These are phyloP conservation scores for Anoplius nigerrimus DNA, from an alignment of 2,888 invertebrate species.

Conservation along the genomic window DNA sequence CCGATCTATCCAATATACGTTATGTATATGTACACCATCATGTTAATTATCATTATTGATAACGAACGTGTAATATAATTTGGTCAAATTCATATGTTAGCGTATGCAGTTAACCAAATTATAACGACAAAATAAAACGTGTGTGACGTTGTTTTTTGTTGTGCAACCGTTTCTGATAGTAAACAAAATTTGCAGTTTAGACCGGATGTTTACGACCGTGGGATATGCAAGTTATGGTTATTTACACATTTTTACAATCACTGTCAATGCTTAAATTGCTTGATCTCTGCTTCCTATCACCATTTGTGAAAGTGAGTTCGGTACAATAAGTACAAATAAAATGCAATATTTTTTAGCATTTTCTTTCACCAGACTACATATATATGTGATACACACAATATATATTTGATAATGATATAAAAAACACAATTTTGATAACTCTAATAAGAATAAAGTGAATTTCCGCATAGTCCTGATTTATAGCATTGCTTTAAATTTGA, in stretches of 20 bases:
- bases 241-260: background rate
- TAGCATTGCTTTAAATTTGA: no score
- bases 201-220: conserved; percentile 11
- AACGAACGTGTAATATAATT: conserved; percentile 1
- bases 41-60: background rate
- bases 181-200: background rate
- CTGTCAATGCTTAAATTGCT: conserved; percentile 13
- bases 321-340: background rate
- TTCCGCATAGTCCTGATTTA: no score
- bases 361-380: no score
- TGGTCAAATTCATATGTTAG: background rate
- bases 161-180: no score
- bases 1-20: conserved; percentile 19
- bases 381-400: no score
- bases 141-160: background rate
- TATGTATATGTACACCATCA: no score
- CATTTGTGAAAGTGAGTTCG: background rate
- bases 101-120: background rate
- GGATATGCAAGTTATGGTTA: conserved; percentile 12
- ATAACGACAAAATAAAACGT: background rate
- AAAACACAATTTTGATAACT: no score
- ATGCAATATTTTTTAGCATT: conserved; percentile 23
- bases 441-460: background rate
- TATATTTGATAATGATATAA: no score
- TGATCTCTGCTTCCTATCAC: conserved; percentile 1